Evolutionary conservation across 2,888 invertebrate species (phyloP).

Genomic region (Lumbricus terrestris): DNA sequence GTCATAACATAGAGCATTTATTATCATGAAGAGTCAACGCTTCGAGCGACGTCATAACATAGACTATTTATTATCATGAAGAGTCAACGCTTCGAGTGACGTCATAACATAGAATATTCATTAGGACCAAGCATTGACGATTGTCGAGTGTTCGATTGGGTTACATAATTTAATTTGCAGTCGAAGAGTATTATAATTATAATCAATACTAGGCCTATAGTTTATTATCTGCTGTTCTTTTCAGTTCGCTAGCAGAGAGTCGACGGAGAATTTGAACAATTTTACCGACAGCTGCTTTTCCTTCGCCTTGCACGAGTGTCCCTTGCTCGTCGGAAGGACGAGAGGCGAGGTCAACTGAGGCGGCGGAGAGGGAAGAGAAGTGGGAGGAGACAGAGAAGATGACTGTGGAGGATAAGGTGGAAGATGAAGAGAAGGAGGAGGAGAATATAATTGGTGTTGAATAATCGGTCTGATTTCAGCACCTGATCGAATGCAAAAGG

Average conservation of each 20-base stretch:
- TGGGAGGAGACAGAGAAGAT: not conserved
- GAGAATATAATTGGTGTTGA: not conserved
- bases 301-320: not conserved
- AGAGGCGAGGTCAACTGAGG: not conserved
- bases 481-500: not conserved
- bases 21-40: too few species aligned
- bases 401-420: too few species aligned
- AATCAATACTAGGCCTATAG: too few species aligned
- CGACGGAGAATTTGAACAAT: constrained; percentile 36
- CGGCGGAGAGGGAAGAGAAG: not conserved
- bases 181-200: not conserved
- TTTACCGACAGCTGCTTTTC: not conserved
- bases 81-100: too few species aligned
- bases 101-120: too few species aligned
- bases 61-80: too few species aligned
- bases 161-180: not conserved
- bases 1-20: too few species aligned
- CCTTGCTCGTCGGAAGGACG: not conserved
- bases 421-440: not conserved
- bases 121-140: not conserved
- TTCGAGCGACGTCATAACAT: too few species aligned
- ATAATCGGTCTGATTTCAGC: not conserved
- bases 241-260: constrained; percentile 35
- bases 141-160: not conserved
- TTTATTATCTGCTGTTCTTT: too few species aligned